Evolutionary conservation across 2,888 invertebrate genomes (phyloP), one percentile per base, ranked within the genome.

Genomic region (Gerris lacustris): DNA sequence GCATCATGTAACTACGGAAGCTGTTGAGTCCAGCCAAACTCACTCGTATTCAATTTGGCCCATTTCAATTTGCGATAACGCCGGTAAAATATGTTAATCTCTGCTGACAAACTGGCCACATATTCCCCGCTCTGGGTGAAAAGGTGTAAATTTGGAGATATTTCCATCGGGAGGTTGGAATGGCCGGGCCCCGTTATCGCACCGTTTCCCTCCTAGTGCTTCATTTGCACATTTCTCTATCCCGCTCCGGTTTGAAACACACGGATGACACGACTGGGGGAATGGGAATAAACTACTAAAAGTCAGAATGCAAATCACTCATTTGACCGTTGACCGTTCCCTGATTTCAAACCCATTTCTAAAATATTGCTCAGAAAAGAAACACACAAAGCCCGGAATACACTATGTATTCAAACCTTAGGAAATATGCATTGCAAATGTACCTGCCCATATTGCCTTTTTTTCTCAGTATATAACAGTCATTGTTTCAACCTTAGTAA

Each of bases 61-160:
- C 55, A 55, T 55, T 55, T 55, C 55, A 55, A 55, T 55, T 55
- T 9, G 55, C 9, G 55, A 55, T 55, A 55, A 55, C 55, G 55
- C 55, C 55, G 55, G 55, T 55, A 55, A 55, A 55, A 55, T 55
- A 55, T 55, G 55, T 55, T 55, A 55, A 55, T 55, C 55, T 55
- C 55, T 55, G 55, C 55, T 55, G 55, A 55, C 55, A 55, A 55
- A 55, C 55, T 55, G 55, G 55, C 55, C 55, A 55, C 55, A 55
- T 55, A 55, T 55, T 55, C 55, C 55, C 55, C 55, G 55, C 15
- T 55, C 15, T 55, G 9, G 55, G 55, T 55, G 9, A 55, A 55
- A 55, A 55, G 55, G 55, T 55, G 55, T 55, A 55, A 55, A 55
- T 55, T 55, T 55, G 15, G 55, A 55, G 55, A 55, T 55, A 55